These are phyloP conservation scores for Zygaena filipendulae DNA, from an alignment of 2,888 invertebrate genomes.

Conservation along the genomic window DNA sequence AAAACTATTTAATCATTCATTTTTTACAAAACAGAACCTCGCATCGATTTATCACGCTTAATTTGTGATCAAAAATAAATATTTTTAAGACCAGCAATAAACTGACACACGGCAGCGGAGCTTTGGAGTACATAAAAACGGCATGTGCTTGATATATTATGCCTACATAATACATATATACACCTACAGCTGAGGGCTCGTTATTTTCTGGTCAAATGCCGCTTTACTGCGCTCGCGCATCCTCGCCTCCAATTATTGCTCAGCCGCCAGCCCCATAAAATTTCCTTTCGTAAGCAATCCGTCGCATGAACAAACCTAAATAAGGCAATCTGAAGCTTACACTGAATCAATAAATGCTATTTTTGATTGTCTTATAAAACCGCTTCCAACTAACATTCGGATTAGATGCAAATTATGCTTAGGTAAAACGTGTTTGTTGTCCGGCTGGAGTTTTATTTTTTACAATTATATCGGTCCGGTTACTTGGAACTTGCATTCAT, in stretches of 20 bases:
- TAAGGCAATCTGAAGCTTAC: no score
- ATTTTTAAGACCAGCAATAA: no score
- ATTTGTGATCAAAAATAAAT: no score
- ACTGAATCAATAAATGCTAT: no score
- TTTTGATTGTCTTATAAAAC: no score
- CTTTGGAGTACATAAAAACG: slow-evolving; percentile 45
- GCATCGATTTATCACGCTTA: no score
- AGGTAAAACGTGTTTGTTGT: slow-evolving; percentile 65
- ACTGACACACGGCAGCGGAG: slow-evolving; percentile 49
- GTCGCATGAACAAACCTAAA: no score
- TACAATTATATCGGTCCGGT: slow-evolving; percentile 62
- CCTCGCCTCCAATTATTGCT: slow-evolving; percentile 64
- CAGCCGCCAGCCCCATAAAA: slow-evolving; percentile 65
- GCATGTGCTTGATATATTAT: slow-evolving; percentile 38
- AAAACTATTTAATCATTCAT: no score
- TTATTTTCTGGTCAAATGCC: slow-evolving; percentile 69
- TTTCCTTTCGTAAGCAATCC: no score
- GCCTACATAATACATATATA: no score
- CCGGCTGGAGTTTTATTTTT: slow-evolving; percentile 61
- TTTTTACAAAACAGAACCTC: no score
- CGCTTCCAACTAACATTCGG: slow-evolving; percentile 13
- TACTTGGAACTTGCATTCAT: slow-evolving; percentile 67
- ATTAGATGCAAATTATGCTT: slow-evolving; percentile 61
- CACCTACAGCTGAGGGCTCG: slow-evolving; percentile 45
- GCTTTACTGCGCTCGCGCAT: slow-evolving; percentile 65